Evolutionary conservation across 2,797 vertebrate genomes (phyloP), one percentile per base, ranked within the genome.

Genomic region (Huso huso): DNA sequence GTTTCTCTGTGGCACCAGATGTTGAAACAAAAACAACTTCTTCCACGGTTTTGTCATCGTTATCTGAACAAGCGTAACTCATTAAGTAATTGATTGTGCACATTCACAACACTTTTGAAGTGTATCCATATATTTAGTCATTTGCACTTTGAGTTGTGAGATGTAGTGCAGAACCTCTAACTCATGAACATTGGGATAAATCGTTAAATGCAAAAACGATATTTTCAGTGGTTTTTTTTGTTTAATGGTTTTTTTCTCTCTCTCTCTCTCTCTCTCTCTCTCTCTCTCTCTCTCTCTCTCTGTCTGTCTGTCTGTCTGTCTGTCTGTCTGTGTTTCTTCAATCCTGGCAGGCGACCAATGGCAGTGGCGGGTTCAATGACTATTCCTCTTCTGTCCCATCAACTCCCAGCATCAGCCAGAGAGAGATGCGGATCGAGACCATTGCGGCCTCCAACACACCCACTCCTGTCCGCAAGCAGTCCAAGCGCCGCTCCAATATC

Each of bases 391-490:
- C 97, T 0, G 97, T 99, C 81, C 97, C 97, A 80, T 98, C 97
- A 83, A 99, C 95, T 72, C 97, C 97, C 69, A 99, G 97, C 88
- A 97, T 96, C 89, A 94, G 97, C 89, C 96, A 99, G 89, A 89
- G 95, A 82, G 96, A 99, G 86, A 92, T 99, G 85, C 96, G 97
- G 78, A 96, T 99, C 13, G 96, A 99, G 92, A 97, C 97, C 87
- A 96, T 97, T 1, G 94, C 96, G 6, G 95, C 96, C 83, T 93
- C 97, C 87, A 97, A 95, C 85, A 99, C 96, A 0, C 96, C 96
- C 86, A 99, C 96, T 48, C 97, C 95, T 78, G 92, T 98, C 87
- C 96, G 97, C 91, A 99, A 99, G 89, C 97, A 99, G 91, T 98
- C 96, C 73, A 99, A 99, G 85, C 91, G 97, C 37, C 97, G 97